Conservation (phyloP, 2,797 vertebrate genomes). For the Dipus sagitta region DNA sequence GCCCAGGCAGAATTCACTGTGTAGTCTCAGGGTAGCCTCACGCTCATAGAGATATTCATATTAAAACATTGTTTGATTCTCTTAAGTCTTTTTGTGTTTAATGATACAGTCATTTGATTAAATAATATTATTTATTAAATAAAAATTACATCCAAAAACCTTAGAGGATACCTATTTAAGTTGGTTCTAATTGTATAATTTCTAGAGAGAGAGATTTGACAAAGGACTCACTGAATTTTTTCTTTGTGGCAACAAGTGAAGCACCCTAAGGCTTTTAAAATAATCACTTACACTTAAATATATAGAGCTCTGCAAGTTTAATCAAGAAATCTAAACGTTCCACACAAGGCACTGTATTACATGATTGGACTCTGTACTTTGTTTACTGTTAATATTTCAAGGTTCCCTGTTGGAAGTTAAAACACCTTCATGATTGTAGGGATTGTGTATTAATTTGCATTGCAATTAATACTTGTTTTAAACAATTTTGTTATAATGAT, state of each 20-base stretch:
- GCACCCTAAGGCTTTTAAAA: neutral
- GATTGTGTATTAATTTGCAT: neutral
- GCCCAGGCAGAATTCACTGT: too few relatives aligned
- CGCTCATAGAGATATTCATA: too few relatives aligned
- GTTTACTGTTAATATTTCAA: slow-evolving; percentile 22
- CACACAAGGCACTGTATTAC: neutral
- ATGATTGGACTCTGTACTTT: neutral
- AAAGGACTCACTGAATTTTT: neutral
- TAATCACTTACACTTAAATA: too few relatives aligned
- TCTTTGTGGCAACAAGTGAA: neutral
- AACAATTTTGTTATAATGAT: neutral
- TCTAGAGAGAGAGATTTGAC: neutral
- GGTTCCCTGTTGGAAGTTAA: neutral
- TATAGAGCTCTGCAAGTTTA: neutral
- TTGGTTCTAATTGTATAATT: neutral
- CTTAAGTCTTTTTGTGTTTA: neutral
- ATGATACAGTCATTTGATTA: neutral
- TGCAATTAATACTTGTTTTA: neutral
- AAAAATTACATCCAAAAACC: neutral
- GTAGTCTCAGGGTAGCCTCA: too few relatives aligned
- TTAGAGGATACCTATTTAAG: neutral
- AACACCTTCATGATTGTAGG: neutral
- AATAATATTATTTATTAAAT: slow-evolving; percentile 40
- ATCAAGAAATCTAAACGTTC: neutral
- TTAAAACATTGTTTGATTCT: neutral